phyloP scores from a whole-genome alignment of 2,797 vertebrate genomes.

The Delichon dasypus region DNA sequence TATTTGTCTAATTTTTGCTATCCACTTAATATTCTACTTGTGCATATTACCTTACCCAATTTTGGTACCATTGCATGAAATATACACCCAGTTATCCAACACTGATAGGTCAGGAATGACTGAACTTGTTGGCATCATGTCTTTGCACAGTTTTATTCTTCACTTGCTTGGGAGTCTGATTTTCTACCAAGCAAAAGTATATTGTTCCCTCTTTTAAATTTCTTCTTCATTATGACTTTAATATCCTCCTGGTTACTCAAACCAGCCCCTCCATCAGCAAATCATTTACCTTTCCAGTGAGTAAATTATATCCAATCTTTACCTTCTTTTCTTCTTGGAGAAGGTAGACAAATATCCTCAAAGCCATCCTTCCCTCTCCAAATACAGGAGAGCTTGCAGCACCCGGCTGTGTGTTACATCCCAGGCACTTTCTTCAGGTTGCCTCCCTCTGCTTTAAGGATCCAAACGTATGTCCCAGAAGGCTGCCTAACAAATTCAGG shows the following conservation, averaged over 20 bases:
- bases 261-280: neutral
- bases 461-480: neutral
- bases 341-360: neutral
- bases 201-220: neutral
- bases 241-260: neutral
- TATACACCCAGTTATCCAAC: neutral
- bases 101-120: neutral
- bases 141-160: neutral
- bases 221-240: neutral
- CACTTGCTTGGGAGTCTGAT: neutral
- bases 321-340: neutral
- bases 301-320: neutral
- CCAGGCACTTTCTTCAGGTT: neutral
- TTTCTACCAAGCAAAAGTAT: neutral
- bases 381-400: neutral
- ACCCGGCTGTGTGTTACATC: neutral
- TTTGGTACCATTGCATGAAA: neutral
- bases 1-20: neutral
- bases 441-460: neutral
- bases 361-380: neutral
- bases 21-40: neutral
- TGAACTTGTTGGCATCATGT: neutral
- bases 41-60: neutral
- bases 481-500: neutral
- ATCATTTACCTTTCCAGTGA: neutral